Percentiles rank a stretch among this genome's conserved stretches.
These are phyloP conservation scores for Hesperophylax magnus DNA, from an alignment of 1,140 invertebrate genomes.

Conservation along the genomic window DNA sequence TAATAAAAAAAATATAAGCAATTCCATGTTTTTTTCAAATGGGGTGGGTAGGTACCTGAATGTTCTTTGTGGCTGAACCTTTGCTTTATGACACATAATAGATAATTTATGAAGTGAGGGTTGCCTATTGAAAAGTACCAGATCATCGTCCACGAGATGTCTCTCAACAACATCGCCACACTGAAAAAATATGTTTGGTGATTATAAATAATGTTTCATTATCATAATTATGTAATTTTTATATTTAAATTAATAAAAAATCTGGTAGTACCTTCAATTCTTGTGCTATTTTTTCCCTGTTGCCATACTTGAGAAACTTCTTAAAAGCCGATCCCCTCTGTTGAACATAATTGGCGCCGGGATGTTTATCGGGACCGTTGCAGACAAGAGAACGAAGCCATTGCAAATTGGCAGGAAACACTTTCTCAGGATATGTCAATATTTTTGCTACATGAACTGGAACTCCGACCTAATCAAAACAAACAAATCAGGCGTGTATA, in stretches of 20 bases:
- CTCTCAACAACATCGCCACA: slow-evolving; percentile 95
- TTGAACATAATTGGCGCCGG: slow-evolving; percentile 95
- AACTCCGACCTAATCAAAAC: slow-evolving; percentile 85
- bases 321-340: slow-evolving; percentile 79
- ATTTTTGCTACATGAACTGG: slow-evolving; percentile 96
- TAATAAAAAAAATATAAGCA: too few relatives aligned
- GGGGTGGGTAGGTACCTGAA: slow-evolving; percentile 75
- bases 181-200: slow-evolving; percentile 63
- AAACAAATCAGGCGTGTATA: slow-evolving; percentile 8
- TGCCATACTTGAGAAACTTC: slow-evolving; percentile 92
- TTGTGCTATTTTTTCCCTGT: slow-evolving; percentile 89
- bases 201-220: too few relatives aligned
- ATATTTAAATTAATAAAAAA: too few relatives aligned
- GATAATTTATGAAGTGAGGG: slow-evolving; percentile 98
- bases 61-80: slow-evolving; percentile 88
- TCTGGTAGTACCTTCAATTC: slow-evolving; percentile 79
- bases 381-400: slow-evolving; percentile 87
- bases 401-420: slow-evolving; percentile 91
- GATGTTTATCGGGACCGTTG: slow-evolving; percentile 95
- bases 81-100: slow-evolving; percentile 96
- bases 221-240: too few relatives aligned
- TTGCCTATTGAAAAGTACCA: slow-evolving; percentile 98
- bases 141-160: slow-evolving; percentile 94
- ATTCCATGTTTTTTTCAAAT: not conserved
- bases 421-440: slow-evolving; percentile 95